Percentiles rank a stretch among this genome's conserved stretches.
Conservation (phyloP, 2,113 vertebrate genomes). For the Dromaius novaehollandiae region DNA sequence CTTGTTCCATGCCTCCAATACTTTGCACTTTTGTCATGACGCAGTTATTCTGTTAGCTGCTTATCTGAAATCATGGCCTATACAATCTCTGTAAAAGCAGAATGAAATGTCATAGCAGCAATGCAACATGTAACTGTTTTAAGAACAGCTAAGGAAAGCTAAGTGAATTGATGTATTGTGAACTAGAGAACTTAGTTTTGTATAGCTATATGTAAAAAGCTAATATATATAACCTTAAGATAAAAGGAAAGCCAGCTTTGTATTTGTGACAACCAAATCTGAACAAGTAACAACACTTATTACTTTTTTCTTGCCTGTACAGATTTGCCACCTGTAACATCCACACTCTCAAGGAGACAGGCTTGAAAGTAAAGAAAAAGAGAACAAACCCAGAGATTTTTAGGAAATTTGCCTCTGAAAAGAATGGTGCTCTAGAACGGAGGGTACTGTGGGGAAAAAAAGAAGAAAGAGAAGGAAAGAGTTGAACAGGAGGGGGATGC, state of each 20-base stretch:
- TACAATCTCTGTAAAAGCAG: not conserved
- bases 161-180: not conserved
- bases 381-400: not conserved
- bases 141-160: not conserved
- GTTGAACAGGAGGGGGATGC: not conserved
- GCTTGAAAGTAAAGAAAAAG: not conserved
- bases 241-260: not conserved
- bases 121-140: rapidly evolving
- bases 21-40: not conserved
- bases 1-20: rapidly evolving
- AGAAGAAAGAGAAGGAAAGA: not conserved
- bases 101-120: not conserved
- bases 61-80: rapidly evolving
- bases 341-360: not conserved
- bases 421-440: not conserved
- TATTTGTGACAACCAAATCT: not conserved
- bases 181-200: not conserved
- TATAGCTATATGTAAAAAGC: too few species aligned
- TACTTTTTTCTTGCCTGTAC: not conserved
- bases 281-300: not conserved
- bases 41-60: rapidly evolving
- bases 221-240: not conserved
- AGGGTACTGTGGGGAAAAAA: not conserved
- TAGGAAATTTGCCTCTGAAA: not conserved
- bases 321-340: not conserved